phyloP scores from a whole-genome alignment of 2,888 invertebrate species.

The Drosophila niveifrons region DNA sequence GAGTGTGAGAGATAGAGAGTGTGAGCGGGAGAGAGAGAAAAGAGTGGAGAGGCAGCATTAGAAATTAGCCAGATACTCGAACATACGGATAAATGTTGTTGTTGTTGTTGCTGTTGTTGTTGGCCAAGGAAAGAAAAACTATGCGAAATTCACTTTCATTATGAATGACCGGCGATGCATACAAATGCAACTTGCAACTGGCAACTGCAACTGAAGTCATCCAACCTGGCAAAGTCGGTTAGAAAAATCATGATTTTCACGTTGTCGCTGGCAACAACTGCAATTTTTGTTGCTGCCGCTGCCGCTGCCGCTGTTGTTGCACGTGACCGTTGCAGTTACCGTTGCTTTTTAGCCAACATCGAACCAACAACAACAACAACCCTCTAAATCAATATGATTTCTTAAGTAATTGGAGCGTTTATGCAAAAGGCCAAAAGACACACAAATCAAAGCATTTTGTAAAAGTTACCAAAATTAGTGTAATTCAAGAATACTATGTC shows the following conservation, averaged over 20 bases:
- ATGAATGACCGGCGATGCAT: slow-evolving; percentile 81
- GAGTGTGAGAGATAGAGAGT: neutral
- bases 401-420: slow-evolving; percentile 14
- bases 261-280: slow-evolving; percentile 31
- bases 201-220: slow-evolving; percentile 62
- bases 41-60: slow-evolving; percentile 56
- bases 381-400: slow-evolving; percentile 1
- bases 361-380: slow-evolving; percentile 11
- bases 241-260: slow-evolving; percentile 68
- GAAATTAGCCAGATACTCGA: slow-evolving; percentile 69
- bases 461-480: neutral
- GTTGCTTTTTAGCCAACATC: slow-evolving; percentile 5
- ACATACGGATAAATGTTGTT: slow-evolving; percentile 53
- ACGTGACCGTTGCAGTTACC: slow-evolving; percentile 41
- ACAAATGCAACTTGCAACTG: slow-evolving; percentile 57
- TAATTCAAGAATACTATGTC: too few species aligned
- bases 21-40: slow-evolving; percentile 19
- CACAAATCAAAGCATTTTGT: neutral
- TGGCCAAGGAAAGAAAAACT: slow-evolving; percentile 29
- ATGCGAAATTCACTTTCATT: slow-evolving; percentile 84
- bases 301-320: slow-evolving; percentile 18
- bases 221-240: slow-evolving; percentile 71
- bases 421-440: slow-evolving; percentile 1
- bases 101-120: neutral
- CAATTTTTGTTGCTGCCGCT: slow-evolving; percentile 20